phyloP scores from a whole-genome alignment of 2,888 invertebrate species.

The Hypomecis punctinalis region DNA sequence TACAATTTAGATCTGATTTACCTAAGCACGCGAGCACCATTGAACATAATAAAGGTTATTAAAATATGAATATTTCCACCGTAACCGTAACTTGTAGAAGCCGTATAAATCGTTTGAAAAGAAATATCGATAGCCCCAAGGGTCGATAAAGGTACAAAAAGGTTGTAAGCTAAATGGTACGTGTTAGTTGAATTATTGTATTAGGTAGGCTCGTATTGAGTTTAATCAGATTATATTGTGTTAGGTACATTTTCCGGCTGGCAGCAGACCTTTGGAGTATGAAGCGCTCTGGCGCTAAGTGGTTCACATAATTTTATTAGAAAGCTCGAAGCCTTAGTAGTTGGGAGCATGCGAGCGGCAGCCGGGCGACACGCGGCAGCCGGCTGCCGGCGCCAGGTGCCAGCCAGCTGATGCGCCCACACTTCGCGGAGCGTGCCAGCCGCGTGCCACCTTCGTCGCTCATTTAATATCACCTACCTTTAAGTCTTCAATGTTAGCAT shows the following conservation, averaged over 20 bases:
- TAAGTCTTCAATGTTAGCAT: conserved; percentile 31
- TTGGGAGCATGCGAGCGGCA: conserved; percentile 18
- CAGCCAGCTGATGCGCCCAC: conserved; percentile 63
- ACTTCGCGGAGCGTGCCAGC: conserved; percentile 64
- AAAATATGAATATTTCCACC: conserved; percentile 23
- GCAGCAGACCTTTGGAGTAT: conserved; percentile 34
- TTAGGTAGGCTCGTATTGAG: conserved; percentile 28
- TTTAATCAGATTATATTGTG: conserved; percentile 40
- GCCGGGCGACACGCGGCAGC: conserved; percentile 28
- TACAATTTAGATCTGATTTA: conserved; percentile 7
- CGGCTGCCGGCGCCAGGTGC: conserved; percentile 62
- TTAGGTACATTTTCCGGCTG: conserved; percentile 33
- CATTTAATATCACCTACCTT: conserved; percentile 54
- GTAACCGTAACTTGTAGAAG: conserved; percentile 19
- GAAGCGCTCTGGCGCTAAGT: conserved; percentile 46
- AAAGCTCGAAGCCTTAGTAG: conserved; percentile 66
- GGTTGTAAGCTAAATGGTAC: conserved; percentile 19
- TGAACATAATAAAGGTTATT: conserved; percentile 20
- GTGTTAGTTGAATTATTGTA: conserved; percentile 31
- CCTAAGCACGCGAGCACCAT: conserved; percentile 18
- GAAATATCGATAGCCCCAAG: conserved; percentile 27
- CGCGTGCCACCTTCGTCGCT: conserved; percentile 64
- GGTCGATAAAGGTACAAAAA: conserved; percentile 24
- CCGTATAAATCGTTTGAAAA: conserved; percentile 24
- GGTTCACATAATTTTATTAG: conserved; percentile 58